These are phyloP conservation scores for Zosterops japonicus DNA, from an alignment of 2,113 vertebrate species.

Conservation along the genomic window DNA sequence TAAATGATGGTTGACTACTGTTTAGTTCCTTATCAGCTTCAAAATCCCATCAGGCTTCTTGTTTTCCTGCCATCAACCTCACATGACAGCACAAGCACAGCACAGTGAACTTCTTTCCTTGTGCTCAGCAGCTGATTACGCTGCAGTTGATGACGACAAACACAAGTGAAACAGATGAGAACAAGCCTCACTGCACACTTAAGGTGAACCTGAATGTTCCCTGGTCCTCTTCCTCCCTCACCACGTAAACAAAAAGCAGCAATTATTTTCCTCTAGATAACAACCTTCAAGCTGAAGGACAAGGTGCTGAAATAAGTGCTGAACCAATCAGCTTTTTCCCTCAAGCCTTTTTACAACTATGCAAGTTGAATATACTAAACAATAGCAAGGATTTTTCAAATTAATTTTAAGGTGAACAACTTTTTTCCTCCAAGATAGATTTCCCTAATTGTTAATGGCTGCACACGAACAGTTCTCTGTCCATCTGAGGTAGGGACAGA, in stretches of 20 bases:
- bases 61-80: neutral
- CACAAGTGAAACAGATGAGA: neutral
- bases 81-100: neutral
- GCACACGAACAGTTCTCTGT: neutral
- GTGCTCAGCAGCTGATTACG: neutral
- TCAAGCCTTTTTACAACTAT: neutral
- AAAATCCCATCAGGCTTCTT: neutral
- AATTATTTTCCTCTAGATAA: neutral
- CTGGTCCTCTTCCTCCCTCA: neutral
- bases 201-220: neutral
- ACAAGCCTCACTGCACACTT: neutral
- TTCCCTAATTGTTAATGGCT: neutral
- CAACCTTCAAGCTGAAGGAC: neutral
- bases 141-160: neutral
- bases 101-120: neutral
- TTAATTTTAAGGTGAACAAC: neutral
- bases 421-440: neutral
- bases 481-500: neutral
- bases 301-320: neutral
- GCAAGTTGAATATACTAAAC: neutral
- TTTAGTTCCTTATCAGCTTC: neutral
- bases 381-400: neutral
- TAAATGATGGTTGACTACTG: neutral
- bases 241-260: neutral
- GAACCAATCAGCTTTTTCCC: neutral